Conservation (phyloP, 2,888 invertebrate species). For the Stomorhina lunata region DNA sequence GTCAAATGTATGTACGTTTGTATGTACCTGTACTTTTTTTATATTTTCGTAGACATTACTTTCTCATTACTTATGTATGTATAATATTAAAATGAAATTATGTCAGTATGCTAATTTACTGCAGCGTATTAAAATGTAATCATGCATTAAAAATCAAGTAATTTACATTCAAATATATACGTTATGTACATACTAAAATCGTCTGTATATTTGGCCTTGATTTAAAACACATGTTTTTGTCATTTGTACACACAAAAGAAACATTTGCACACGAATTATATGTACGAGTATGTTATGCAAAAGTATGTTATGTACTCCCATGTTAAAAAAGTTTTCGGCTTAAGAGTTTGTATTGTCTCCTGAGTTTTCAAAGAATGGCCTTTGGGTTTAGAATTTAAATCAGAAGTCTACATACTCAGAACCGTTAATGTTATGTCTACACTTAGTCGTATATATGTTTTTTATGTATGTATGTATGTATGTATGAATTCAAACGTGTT, state of each 20-base stretch:
- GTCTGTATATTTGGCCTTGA: slow-evolving; percentile 29
- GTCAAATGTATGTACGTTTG: not conserved
- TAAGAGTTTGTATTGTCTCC: slow-evolving; percentile 17
- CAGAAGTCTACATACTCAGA: not conserved
- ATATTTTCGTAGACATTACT: too few species aligned
- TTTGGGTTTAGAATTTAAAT: slow-evolving; percentile 21
- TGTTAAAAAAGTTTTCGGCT: not conserved
- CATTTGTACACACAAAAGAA: slow-evolving; percentile 1
- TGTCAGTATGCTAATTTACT: slow-evolving; percentile 9
- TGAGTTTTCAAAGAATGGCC: slow-evolving; percentile 25
- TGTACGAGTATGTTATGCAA: not conserved
- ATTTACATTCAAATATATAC: too few species aligned
- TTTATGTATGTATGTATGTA: too few species aligned
- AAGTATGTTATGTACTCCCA: too few species aligned
- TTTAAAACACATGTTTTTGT: slow-evolving; percentile 25
- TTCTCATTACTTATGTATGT: too few species aligned
- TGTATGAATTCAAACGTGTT: too few species aligned
- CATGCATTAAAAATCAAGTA: not conserved
- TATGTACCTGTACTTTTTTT: not conserved
- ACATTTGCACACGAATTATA: not conserved
- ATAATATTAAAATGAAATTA: not conserved
- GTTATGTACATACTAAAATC: too few species aligned
- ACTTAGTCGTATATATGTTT: too few species aligned
- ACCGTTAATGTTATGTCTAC: too few species aligned
- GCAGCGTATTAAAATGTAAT: slow-evolving; percentile 1